Evolutionary conservation across 2,797 vertebrate genomes (phyloP), one percentile per base, ranked within the genome.

Genomic region (Labeo calbasu): DNA sequence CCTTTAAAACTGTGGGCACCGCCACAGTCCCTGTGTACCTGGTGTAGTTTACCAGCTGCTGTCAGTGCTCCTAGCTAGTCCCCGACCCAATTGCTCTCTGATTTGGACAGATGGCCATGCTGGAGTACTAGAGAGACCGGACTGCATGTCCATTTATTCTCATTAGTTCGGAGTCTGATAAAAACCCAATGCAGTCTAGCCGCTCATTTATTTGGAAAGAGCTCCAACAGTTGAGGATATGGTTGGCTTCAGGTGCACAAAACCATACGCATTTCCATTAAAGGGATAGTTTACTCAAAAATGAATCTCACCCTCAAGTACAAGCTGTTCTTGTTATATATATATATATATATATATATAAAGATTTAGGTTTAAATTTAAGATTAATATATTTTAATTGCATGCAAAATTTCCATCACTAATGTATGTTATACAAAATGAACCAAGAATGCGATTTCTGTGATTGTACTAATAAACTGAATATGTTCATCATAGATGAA

Each of bases 71-170:
- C 81, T 85, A 71, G 82, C 55, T 76, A 71, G 85, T 76, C 83
- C 72, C 84, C 14, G 72, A 77, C 61, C 72, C 79, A 81, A 59
- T 85, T 70, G 40, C 79, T 84, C 71, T 86, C 83, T 66, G 80
- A 82, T 78, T 59, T 36, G 75, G 57, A 82, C 80, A 86, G 85
- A 82, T 78, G 80, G 80, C 43, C n/a, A 51, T 63, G 75, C 57
- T 77, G 72, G 63, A 85, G 53, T 46, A 78, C 81, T 36, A 73
- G 57, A 82, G 71, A 82, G 21, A 75, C 21, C 4, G 48, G 28
- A 66, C 46, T 88, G 81, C 78, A 81, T 87, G 87, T 89, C 88
- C 88, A 92, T 93, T 93, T 92, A 83, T 92, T 93, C 90, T 92
- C 92, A 93, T 93, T 93, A 92, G 61, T 46, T 86, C 43, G 78